These are phyloP conservation scores for Trematomus bernacchii DNA, from an alignment of 2,797 vertebrate species.

Conservation along the genomic window DNA sequence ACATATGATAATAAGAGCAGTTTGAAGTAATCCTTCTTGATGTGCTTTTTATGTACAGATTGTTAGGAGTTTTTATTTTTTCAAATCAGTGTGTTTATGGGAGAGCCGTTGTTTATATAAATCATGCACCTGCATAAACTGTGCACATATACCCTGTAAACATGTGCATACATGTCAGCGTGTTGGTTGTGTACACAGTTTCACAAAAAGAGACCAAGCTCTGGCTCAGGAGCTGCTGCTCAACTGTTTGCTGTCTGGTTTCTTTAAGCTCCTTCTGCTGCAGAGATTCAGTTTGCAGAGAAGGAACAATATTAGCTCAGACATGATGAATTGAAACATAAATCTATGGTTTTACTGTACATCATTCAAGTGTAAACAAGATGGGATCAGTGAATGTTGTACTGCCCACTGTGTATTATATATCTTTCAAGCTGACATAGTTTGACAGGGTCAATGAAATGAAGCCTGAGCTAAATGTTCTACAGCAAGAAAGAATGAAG, in stretches of 20 bases:
- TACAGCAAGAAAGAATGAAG: background rate
- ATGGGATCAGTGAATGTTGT: background rate
- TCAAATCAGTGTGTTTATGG: background rate
- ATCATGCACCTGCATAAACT: constrained; percentile 1
- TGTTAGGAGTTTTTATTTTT: background rate
- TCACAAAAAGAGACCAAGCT: background rate
- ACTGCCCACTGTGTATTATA: background rate
- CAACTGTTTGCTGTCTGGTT: constrained; percentile 32
- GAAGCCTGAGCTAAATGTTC: background rate
- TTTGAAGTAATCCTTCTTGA: background rate
- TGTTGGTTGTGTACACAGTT: constrained; percentile 8
- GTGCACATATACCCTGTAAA: background rate
- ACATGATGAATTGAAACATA: constrained; percentile 11
- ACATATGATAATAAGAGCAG: constrained; percentile 1
- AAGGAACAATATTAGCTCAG: constrained; percentile 21
- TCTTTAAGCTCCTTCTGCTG: constrained; percentile 26
- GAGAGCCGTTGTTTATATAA: background rate
- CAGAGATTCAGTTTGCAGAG: constrained; percentile 32
- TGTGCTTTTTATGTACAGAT: background rate
- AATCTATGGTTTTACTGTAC: constrained; percentile 27
- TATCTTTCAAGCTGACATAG: background rate
- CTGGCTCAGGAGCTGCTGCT: background rate
- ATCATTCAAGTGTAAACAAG: background rate
- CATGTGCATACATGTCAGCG: background rate
- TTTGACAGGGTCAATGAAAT: background rate